Conservation (phyloP, 2,797 vertebrate species). For the Urocyon cinereoargenteus region DNA sequence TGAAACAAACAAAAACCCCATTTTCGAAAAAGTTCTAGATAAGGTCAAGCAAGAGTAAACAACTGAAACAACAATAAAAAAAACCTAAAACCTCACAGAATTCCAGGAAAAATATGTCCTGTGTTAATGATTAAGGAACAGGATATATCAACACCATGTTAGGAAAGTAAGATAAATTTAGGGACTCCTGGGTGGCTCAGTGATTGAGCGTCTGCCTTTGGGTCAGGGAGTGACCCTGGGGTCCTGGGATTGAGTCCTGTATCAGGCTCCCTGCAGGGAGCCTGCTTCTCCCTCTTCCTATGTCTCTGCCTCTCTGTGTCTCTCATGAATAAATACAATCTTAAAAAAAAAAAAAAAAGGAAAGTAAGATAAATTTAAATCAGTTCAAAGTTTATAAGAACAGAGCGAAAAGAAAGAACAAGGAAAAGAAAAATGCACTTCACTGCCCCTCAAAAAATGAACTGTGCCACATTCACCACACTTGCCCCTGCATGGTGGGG, state of each 20-base stretch:
- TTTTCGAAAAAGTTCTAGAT: not conserved
- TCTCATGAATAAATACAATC: too few relatives aligned
- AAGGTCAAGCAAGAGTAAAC: not conserved
- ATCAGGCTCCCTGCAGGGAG: too few relatives aligned
- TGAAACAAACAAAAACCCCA: not conserved
- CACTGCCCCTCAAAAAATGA: not conserved
- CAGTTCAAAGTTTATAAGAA: not conserved
- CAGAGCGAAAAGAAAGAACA: not conserved
- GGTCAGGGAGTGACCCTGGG: too few relatives aligned
- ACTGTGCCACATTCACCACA: fast-evolving
- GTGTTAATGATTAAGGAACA: not conserved
- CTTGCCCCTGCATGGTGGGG: fast-evolving
- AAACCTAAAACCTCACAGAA: not conserved
- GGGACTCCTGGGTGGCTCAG: too few relatives aligned
- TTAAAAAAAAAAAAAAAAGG: not conserved
- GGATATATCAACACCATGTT: not conserved
- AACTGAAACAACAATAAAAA: not conserved
- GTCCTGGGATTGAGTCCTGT: too few relatives aligned
- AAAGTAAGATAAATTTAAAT: not conserved
- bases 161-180: not conserved
- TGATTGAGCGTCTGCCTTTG: too few relatives aligned
- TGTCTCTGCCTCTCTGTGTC: too few relatives aligned
- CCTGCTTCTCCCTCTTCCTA: too few relatives aligned
- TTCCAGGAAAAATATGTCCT: not conserved
- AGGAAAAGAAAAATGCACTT: not conserved